A percentile compares a stretch with the other conserved stretches of the same genome.
phyloP scores from a whole-genome alignment of 2,888 invertebrate species.

The Criorhina ranunculi region DNA sequence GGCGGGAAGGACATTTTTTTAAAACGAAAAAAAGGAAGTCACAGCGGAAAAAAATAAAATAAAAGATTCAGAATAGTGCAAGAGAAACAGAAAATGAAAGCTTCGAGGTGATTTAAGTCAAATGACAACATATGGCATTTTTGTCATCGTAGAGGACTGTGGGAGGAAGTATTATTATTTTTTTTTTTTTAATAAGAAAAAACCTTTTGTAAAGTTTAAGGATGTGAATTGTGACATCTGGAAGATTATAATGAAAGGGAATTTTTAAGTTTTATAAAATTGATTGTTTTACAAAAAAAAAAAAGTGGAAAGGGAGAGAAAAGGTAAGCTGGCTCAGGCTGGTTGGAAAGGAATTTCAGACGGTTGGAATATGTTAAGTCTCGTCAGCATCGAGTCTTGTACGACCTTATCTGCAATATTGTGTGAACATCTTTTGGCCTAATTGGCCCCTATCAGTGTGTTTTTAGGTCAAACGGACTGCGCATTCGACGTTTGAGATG shows the following conservation, averaged over 20 bases:
- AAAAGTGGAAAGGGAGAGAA: too few species aligned
- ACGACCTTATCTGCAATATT: too few species aligned
- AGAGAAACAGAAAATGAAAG: conserved; percentile 11
- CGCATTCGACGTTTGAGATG: too few species aligned
- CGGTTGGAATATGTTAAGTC: too few species aligned
- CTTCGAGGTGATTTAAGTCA: conserved; percentile 20
- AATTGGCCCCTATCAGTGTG: too few species aligned
- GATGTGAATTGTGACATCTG: conserved; percentile 18
- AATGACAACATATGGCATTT: conserved; percentile 33
- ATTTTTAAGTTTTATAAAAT: too few species aligned
- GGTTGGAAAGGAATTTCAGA: too few species aligned
- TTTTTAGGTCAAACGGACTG: too few species aligned
- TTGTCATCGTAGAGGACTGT: background rate
- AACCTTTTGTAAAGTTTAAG: background rate
- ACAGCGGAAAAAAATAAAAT: conserved; percentile 24
- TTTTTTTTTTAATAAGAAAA: conserved; percentile 10
- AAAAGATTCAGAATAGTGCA: conserved; percentile 12
- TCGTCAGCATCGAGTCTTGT: too few species aligned
- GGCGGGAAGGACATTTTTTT: conserved; percentile 10
- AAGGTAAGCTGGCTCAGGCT: too few species aligned
- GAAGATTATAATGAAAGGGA: conserved; percentile 11
- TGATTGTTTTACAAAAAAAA: too few species aligned
- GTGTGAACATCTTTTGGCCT: too few species aligned
- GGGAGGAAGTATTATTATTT: background rate
- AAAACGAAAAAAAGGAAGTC: conserved; percentile 7